phyloP scores from a whole-genome alignment of 2,888 invertebrate genomes.

The Julus scandinavius region DNA sequence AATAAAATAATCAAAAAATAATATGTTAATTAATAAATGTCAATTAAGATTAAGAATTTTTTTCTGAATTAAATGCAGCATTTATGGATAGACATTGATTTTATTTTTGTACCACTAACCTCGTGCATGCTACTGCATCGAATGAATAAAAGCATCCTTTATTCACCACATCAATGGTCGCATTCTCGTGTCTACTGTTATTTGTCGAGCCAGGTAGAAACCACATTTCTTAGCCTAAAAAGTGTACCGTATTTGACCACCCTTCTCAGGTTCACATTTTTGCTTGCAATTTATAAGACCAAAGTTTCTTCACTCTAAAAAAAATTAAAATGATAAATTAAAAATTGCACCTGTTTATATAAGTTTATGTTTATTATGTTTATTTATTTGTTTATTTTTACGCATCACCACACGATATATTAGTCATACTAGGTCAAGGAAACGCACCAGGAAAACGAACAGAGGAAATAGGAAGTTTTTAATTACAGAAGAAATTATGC shows the following conservation, averaged over 20 bases:
- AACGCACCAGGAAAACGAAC: background rate
- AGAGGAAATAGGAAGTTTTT: too few species aligned
- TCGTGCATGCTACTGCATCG: constrained; percentile 67
- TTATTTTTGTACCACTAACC: constrained; percentile 60
- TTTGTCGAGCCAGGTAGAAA: constrained; percentile 19
- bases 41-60: too few species aligned
- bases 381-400: too few species aligned
- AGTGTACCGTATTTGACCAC: background rate
- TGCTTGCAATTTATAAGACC: background rate
- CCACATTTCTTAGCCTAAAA: background rate
- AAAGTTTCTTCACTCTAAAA: background rate
- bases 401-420: too few species aligned
- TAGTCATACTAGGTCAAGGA: too few species aligned
- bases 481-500: too few species aligned
- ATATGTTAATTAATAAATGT: too few species aligned
- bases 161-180: constrained; percentile 66
- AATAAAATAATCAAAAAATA: constrained; percentile 47
- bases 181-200: constrained; percentile 61
- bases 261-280: background rate
- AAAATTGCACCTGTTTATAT: background rate
- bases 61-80: too few species aligned
- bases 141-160: constrained; percentile 68
- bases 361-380: background rate
- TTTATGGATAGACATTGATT: too few species aligned
- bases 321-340: background rate